Percentiles rank a stretch among this genome's conserved stretches.
Conservation (phyloP, 2,888 invertebrate genomes). For the Eupithecia pulchellata region DNA sequence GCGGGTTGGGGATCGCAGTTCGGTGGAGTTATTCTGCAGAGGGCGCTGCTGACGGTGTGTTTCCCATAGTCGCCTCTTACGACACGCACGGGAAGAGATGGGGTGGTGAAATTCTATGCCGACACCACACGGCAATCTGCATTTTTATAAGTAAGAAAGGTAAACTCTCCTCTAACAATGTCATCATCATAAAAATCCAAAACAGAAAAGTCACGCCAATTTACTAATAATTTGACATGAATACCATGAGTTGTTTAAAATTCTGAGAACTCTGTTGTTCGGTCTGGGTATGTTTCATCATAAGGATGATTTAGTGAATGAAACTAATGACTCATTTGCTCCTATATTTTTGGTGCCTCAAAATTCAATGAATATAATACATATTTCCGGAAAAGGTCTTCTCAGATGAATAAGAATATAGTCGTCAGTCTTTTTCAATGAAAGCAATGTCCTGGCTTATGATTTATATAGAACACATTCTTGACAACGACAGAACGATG, state of each 20-base stretch:
- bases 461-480: not conserved
- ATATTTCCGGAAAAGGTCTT: not conserved
- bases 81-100: too few relatives aligned
- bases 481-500: too few relatives aligned
- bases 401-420: conserved; percentile 1
- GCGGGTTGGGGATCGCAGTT: too few relatives aligned
- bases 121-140: too few relatives aligned
- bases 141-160: too few relatives aligned
- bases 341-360: conserved; percentile 3
- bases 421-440: not conserved
- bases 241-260: not conserved
- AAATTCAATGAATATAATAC: conserved; percentile 13
- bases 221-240: not conserved
- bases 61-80: too few relatives aligned
- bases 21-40: too few relatives aligned
- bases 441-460: not conserved
- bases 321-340: conserved; percentile 10
- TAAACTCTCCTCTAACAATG: not conserved
- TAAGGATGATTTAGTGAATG: conserved; percentile 6
- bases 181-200: not conserved
- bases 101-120: too few relatives aligned
- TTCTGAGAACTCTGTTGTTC: not conserved
- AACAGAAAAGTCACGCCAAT: not conserved
- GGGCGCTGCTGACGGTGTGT: too few relatives aligned
- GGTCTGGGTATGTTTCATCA: not conserved